Evolutionary conservation across 2,888 invertebrate genomes (phyloP), one percentile per base, ranked within the genome.

Genomic region (Vanessa cardui): DNA sequence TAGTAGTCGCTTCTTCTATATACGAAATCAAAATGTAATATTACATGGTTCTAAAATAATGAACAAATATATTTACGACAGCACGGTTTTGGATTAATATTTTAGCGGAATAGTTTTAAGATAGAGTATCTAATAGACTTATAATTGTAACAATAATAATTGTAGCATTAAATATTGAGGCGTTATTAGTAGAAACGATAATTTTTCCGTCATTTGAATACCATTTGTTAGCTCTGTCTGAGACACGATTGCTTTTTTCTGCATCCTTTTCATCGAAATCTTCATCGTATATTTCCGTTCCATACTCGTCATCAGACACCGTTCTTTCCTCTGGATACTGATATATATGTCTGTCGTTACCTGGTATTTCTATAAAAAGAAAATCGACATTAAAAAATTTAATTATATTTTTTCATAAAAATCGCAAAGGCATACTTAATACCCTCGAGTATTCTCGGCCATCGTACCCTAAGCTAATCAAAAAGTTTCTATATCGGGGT

Each of bases 211-310:
- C 91, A 67, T 87, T 92, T 1, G 92, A 86, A 77, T 92, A 91
- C 93, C 93, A 93, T 82, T 93, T 93, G 78, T 93, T 93, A 5
- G 93, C 92, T 20, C 90, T 84, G 71, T 93, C 93, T 4, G 90
- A 91, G 2, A 93, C 91, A 66, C 92, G 80, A 76, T 93, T 93
- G 74, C 84, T 90, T 72, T 90, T 90, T 71, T 88, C 83, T 65
- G 80, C 83, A 47, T 86, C 84, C 26, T 76, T 81, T 16, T 86
- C 86, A 21, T 84, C 76, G 18, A 77, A 84, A 9, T 88, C 86
- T 7, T 91, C 90, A 52, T 92, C 92, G 73, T 91, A 92, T 0
- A 82, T 74, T 71, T 90, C 90, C 1, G 86, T 86, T 15, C 87
- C 88, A 73, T 93, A 92, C 49, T 92, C 92, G 67, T 92, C 92